Percentiles rank a stretch among this genome's conserved stretches.
phyloP scores from a whole-genome alignment of 2,797 vertebrate species.

The Leptodactylus fallax region DNA sequence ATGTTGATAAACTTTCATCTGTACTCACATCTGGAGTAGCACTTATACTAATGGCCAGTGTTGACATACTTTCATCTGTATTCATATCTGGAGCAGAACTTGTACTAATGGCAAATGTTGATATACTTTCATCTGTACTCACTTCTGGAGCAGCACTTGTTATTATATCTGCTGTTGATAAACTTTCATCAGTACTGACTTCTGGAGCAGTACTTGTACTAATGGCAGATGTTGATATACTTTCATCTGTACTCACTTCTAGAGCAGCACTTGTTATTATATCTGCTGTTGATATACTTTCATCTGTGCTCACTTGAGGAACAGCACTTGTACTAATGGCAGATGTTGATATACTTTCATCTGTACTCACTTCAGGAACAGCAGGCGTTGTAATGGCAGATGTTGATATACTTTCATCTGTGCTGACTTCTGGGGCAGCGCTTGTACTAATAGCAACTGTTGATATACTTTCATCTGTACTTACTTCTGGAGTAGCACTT shows the following conservation, averaged over 20 bases:
- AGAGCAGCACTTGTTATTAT: neutral
- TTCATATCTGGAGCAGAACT: neutral
- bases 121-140: neutral
- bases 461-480: neutral
- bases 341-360: neutral
- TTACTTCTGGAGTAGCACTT: neutral
- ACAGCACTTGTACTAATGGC: neutral
- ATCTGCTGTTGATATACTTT: neutral
- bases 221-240: neutral
- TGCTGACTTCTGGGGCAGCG: neutral
- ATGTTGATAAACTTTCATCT: too few species aligned
- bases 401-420: neutral
- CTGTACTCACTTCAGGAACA: neutral
- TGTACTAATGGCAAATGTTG: neutral
- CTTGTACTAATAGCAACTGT: neutral
- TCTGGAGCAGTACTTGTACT: neutral
- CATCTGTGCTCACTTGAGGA: neutral
- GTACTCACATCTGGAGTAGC: too few species aligned
- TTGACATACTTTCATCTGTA: slow-evolving; percentile 1
- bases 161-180: neutral
- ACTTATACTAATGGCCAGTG: neutral
- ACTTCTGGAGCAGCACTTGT: neutral
- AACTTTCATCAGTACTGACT: neutral
- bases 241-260: neutral
- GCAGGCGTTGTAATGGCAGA: neutral